These are phyloP conservation scores for Rachycentron canadum DNA, from an alignment of 2,797 vertebrate species.

Conservation along the genomic window DNA sequence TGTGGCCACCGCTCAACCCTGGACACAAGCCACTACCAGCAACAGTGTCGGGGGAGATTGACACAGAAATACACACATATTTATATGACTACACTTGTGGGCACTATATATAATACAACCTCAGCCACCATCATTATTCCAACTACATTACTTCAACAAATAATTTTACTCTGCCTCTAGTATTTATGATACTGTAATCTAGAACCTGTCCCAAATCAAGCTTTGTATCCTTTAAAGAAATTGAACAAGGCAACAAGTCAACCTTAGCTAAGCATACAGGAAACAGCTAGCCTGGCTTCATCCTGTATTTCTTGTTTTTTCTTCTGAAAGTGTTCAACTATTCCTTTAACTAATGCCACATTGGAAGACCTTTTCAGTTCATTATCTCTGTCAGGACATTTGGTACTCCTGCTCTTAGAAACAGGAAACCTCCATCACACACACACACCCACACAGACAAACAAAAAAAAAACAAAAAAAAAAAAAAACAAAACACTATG, in stretches of 20 bases:
- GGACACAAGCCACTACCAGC: conserved; percentile 59
- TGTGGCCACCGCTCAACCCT: conserved; percentile 66
- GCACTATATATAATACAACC: neutral
- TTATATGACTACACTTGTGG: conserved; percentile 19
- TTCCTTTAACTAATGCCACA: conserved; percentile 1
- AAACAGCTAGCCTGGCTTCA: neutral
- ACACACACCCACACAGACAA: conserved; percentile 1
- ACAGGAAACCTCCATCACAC: conserved; percentile 9
- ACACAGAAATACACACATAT: conserved; percentile 46
- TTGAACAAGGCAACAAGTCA: too few relatives aligned
- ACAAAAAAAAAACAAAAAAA: too few relatives aligned
- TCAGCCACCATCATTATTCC: conserved; percentile 3
- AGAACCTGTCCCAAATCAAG: neutral
- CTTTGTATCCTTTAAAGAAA: neutral
- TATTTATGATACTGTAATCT: neutral
- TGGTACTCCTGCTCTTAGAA: conserved; percentile 14
- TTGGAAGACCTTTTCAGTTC: neutral
- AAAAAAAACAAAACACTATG: too few relatives aligned
- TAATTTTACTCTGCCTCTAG: neutral
- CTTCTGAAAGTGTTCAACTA: neutral
- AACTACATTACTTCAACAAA: neutral
- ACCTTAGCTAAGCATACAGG: neutral
- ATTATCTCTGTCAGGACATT: conserved; percentile 19
- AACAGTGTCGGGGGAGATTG: conserved; percentile 29
- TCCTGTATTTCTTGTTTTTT: too few relatives aligned